A percentile compares a stretch with the other conserved stretches of the same genome.
These are phyloP conservation scores for Trachurus trachurus DNA, from an alignment of 2,797 vertebrate species.

Conservation along the genomic window DNA sequence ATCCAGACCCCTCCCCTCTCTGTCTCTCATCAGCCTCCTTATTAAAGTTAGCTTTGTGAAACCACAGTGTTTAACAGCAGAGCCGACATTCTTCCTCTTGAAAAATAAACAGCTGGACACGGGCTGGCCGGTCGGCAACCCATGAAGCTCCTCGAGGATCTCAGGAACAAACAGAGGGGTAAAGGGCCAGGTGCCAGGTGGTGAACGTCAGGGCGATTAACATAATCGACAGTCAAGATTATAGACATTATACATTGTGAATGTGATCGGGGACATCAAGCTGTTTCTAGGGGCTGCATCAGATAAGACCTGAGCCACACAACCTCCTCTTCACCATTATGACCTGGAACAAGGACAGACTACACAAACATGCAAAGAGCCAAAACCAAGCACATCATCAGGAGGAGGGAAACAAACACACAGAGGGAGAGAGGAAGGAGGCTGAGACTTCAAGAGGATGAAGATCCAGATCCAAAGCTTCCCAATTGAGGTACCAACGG, in stretches of 20 bases:
- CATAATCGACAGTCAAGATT: no score
- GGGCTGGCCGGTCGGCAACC: constrained; percentile 46
- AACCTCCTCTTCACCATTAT: neutral
- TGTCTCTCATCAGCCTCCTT: constrained; percentile 78
- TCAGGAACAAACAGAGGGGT: constrained; percentile 39
- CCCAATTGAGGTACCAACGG: neutral
- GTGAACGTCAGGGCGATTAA: no score
- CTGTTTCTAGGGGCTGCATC: no score
- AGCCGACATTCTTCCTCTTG: constrained; percentile 66
- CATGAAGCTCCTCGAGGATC: constrained; percentile 28
- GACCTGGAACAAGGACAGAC: neutral
- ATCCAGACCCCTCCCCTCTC: constrained; percentile 26
- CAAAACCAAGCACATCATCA: neutral
- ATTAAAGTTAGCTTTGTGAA: constrained; percentile 84
- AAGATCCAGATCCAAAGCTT: neutral
- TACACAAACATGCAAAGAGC: neutral
- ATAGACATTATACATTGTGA: no score
- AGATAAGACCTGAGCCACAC: neutral
- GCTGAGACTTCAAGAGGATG: neutral
- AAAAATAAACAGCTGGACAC: constrained; percentile 76
- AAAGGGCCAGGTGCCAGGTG: constrained; percentile 10
- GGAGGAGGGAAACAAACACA: neutral
- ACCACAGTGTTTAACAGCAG: constrained; percentile 69
- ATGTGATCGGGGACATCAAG: neutral
- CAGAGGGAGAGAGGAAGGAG: neutral